Evolutionary conservation across 2,888 invertebrate species (phyloP), one percentile per base, ranked within the genome.

Genomic region (Tineola bisselliella): DNA sequence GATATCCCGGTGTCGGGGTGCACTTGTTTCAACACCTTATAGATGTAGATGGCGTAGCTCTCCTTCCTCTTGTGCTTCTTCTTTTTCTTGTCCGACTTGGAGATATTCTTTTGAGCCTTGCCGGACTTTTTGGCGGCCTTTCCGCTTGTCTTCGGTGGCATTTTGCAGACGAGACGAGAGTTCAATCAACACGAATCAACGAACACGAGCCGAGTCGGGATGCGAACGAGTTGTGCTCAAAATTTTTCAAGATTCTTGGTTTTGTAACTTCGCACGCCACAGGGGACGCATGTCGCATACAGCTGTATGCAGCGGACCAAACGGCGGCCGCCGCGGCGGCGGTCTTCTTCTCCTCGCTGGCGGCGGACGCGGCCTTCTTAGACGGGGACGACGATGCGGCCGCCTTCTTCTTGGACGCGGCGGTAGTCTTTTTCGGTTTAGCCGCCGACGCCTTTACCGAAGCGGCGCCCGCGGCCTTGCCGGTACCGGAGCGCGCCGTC

Each of bases 41-140:
- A 90, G 69, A 91, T 90, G 73, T 89, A 89, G 66, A 88, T 88
- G 17, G 87, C 86, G 72, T 88, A 91, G 63, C 83, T 84, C 68
- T 89, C 88, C 79, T 89, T 89, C 74, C 88, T 84, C 77, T 86
- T 89, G 59, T 81, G 77, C 71, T 87, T 87, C 67, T 79, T 88
- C 72, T 89, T 89, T 68, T 88, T 89, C 73, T 89, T 90, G 66
- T 89, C 89, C 0, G 77, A 75, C 68, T 90, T 89, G 19, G 84
- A 81, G 64, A 89, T 88, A 65, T 87, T 89, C 71, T 87, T 89
- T 66, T 25, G 88, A 12, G 89, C 88, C 66, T 89, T 89, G 31
- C 88, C 89, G 43, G 84, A 77, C 68, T 87, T 88, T 67, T 89
- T 88, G 63, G 79, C 81, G 48, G 86, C 81, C 63, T 72, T 72